Conservation (phyloP, 2,888 invertebrate species). For the Anorthoa munda region DNA sequence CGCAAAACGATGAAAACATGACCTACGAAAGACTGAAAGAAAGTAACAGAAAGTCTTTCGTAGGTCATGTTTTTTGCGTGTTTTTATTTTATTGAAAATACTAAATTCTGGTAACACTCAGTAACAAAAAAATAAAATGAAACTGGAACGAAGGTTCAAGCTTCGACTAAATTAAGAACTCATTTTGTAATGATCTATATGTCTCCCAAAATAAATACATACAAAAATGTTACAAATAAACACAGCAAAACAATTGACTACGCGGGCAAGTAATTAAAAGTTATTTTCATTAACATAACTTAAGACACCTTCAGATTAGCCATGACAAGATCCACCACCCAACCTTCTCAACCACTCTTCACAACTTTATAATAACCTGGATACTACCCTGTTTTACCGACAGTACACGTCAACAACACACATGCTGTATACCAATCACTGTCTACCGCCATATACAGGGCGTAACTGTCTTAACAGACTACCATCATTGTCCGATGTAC, state of each 20-base stretch:
- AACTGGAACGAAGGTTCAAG: too few species aligned
- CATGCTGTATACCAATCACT: constrained; percentile 12
- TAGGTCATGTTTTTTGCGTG: too few species aligned
- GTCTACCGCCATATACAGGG: constrained; percentile 3
- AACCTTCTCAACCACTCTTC: background rate
- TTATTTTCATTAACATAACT: background rate
- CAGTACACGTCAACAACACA: constrained; percentile 13
- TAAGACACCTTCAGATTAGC: background rate
- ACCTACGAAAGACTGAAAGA: too few species aligned
- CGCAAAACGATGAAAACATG: too few species aligned
- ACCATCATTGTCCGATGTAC: constrained; percentile 39
- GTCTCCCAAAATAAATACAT: too few species aligned
- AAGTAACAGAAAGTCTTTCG: too few species aligned
- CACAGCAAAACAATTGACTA: background rate
- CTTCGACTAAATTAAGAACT: too few species aligned
- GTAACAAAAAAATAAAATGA: too few species aligned
- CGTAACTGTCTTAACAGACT: constrained; percentile 41
- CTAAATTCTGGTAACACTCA: background rate
- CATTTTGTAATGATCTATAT: too few species aligned
- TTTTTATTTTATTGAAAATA: background rate
- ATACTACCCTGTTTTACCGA: background rate
- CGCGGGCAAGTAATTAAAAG: background rate
- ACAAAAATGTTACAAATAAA: too few species aligned
- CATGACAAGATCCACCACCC: background rate
- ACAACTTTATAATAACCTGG: background rate